A percentile compares a stretch with the other conserved stretches of the same genome.
Conservation (phyloP, 2,797 vertebrate species). For the Atherinosoma microstoma region DNA sequence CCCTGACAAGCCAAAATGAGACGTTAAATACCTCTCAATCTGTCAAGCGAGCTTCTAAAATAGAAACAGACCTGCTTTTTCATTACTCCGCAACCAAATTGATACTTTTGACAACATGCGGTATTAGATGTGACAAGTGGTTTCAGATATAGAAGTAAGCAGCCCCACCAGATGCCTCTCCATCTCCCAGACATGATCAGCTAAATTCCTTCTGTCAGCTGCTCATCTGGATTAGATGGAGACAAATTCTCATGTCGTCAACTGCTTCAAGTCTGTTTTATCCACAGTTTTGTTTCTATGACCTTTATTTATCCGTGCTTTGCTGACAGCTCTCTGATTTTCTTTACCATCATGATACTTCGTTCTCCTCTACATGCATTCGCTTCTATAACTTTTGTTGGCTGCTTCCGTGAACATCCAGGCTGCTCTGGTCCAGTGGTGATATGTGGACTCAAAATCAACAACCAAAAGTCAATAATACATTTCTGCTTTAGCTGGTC, state of each 20-base stretch:
- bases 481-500: no score
- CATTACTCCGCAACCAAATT: conserved; percentile 74
- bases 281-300: conserved; percentile 32
- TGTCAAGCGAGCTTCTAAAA: conserved; percentile 79
- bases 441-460: not conserved
- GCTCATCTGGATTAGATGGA: conserved; percentile 75
- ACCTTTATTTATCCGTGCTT: conserved; percentile 33
- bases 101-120: conserved; percentile 79
- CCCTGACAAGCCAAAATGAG: conserved; percentile 79
- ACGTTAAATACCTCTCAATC: conserved; percentile 83
- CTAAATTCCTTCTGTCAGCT: conserved; percentile 78
- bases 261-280: conserved; percentile 47
- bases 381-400: not conserved
- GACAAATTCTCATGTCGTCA: conserved; percentile 59
- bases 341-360: not conserved
- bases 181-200: conserved; percentile 72
- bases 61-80: conserved; percentile 78
- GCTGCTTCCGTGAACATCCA: not conserved
- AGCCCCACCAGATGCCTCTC: conserved; percentile 70
- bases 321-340: conserved; percentile 1
- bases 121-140: conserved; percentile 80
- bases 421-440: not conserved
- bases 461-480: not conserved
- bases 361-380: conserved; percentile 5
- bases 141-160: conserved; percentile 77